Conservation (phyloP, 1,140 invertebrate genomes). For the Drosophila tani region DNA sequence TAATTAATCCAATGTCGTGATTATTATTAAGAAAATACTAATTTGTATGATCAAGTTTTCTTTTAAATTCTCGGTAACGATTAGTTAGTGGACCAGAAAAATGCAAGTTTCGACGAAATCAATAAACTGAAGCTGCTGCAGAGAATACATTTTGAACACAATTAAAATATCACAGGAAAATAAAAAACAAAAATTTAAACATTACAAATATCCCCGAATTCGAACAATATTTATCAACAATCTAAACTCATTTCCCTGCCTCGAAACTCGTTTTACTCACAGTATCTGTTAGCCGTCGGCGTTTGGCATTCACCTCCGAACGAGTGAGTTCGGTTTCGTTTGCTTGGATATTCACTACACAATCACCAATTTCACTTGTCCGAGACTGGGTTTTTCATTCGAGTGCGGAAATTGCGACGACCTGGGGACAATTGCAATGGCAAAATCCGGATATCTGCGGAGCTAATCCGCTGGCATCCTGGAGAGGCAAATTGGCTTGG, state of each 20-base stretch:
- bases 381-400: conserved; percentile 9
- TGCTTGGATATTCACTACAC: conserved; percentile 35
- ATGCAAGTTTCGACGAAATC: neutral
- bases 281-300: conserved; percentile 56
- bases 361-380: conserved; percentile 36
- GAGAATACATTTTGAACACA: neutral
- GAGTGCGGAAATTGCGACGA: conserved; percentile 35
- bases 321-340: conserved; percentile 20
- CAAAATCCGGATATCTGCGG: conserved; percentile 31
- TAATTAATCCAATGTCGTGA: neutral
- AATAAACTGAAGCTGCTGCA: neutral
- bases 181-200: conserved; percentile 16
- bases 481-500: conserved; percentile 25
- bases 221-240: neutral
- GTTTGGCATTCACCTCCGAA: conserved; percentile 22
- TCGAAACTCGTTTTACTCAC: conserved; percentile 35
- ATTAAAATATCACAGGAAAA: conserved; percentile 27
- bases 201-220: neutral
- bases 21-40: neutral
- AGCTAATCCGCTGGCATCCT: conserved; percentile 65
- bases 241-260: neutral
- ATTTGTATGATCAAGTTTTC: neutral
- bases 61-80: neutral
- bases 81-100: neutral
- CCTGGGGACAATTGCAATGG: conserved; percentile 13